Percentiles rank a stretch among this genome's conserved stretches.
phyloP scores from a whole-genome alignment of 2,888 invertebrate genomes.

The Acleris laterana region DNA sequence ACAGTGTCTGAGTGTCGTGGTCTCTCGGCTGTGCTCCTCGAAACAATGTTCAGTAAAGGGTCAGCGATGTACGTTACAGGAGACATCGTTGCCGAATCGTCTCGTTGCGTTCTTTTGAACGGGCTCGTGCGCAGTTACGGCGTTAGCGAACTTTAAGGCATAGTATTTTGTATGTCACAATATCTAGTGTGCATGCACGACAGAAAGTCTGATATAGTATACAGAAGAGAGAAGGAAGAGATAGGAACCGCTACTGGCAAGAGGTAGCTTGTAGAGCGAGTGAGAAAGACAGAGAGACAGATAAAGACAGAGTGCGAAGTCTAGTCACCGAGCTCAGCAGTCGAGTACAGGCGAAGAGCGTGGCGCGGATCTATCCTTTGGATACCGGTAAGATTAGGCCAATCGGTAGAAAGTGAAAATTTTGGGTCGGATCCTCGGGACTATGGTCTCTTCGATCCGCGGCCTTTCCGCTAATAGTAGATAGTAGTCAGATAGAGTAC shows the following conservation, averaged over 20 bases:
- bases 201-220: constrained; percentile 78
- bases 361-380: constrained; percentile 68
- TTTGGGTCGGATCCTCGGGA: constrained; percentile 74
- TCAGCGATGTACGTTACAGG: constrained; percentile 63
- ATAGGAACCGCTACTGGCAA: constrained; percentile 80
- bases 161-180: constrained; percentile 81
- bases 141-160: constrained; percentile 77
- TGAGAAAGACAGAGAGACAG: constrained; percentile 79
- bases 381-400: constrained; percentile 63
- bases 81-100: constrained; percentile 64
- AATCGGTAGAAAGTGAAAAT: constrained; percentile 52
- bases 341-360: constrained; percentile 74
- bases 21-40: constrained; percentile 71
- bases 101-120: constrained; percentile 71
- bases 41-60: constrained; percentile 61
- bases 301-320: constrained; percentile 79
- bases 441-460: constrained; percentile 67
- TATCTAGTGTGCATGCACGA: constrained; percentile 85
- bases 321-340: constrained; percentile 78
- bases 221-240: constrained; percentile 81
- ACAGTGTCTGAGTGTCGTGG: constrained; percentile 73
- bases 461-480: constrained; percentile 78
- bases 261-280: constrained; percentile 79
- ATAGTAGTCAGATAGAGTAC: constrained; percentile 73
- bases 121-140: constrained; percentile 67